Percentiles rank a stretch among this genome's conserved stretches.
These are phyloP conservation scores for Clamator glandarius DNA, from an alignment of 2,797 vertebrate genomes.

Conservation along the genomic window DNA sequence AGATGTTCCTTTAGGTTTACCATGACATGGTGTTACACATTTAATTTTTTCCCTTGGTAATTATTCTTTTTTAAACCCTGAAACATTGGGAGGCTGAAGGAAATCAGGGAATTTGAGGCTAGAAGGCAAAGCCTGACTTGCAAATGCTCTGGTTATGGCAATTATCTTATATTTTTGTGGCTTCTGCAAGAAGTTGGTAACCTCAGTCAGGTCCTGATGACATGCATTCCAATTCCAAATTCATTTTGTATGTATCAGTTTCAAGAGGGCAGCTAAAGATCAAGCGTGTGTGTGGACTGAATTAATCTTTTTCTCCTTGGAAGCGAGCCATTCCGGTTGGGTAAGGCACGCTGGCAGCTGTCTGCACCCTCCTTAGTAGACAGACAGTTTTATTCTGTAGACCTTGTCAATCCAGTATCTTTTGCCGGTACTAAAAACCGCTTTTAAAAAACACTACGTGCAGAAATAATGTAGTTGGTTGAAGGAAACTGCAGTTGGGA, in stretches of 20 bases:
- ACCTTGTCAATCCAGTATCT: not conserved
- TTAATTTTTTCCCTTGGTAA: not conserved
- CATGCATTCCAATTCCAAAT: not conserved
- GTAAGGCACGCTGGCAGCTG: not conserved
- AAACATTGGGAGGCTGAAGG: not conserved
- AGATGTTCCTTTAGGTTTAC: not conserved
- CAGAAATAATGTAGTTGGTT: not conserved
- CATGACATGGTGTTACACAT: rapidly evolving
- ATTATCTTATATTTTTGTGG: not conserved
- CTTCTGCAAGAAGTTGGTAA: not conserved
- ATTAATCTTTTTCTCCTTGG: not conserved
- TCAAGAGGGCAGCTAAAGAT: constrained; percentile 30
- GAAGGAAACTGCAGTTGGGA: not conserved
- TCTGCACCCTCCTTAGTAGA: not conserved
- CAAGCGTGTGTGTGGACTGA: not conserved
- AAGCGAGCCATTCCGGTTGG: not conserved
- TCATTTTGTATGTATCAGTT: not conserved
- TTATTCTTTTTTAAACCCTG: not conserved
- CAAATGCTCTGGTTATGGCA: not conserved
- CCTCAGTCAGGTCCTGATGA: not conserved
- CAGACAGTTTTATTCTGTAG: not conserved
- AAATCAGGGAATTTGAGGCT: not conserved
- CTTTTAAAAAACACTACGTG: not conserved
- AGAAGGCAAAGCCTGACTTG: not conserved
- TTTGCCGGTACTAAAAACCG: not conserved